A percentile compares a stretch with the other conserved stretches of the same genome.
phyloP scores from a whole-genome alignment of 2,888 invertebrate genomes.

The Operophtera brumata region DNA sequence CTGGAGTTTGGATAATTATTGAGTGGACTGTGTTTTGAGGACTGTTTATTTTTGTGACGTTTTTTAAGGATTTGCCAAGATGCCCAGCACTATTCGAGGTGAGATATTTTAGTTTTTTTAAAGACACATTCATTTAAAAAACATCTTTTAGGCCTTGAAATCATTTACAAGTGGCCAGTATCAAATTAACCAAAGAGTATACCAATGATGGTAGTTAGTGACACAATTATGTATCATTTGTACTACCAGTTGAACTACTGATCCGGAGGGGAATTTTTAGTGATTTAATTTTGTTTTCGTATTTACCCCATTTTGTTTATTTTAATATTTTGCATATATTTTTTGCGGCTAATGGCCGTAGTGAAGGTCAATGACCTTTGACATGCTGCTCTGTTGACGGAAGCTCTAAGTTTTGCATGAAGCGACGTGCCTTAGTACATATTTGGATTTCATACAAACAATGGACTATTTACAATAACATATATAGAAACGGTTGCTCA shows the following conservation, averaged over 20 bases:
- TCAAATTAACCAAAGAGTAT: no score
- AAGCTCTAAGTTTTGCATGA: constrained; percentile 34
- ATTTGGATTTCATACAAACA: constrained; percentile 46
- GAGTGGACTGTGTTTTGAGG: constrained; percentile 44
- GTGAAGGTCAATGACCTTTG: constrained; percentile 54
- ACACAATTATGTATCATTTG: no score
- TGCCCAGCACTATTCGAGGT: constrained; percentile 80
- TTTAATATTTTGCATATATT: neutral
- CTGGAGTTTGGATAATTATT: constrained; percentile 57
- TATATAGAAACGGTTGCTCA: neutral
- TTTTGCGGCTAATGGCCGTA: neutral
- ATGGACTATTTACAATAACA: neutral
- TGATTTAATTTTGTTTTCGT: no score
- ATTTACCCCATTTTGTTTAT: neutral
- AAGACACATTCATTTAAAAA: no score
- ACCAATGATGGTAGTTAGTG: no score
- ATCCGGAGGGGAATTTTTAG: no score
- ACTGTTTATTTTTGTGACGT: constrained; percentile 43
- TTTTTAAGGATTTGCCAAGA: constrained; percentile 62
- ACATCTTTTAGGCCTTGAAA: no score
- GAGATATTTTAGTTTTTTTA: constrained; percentile 49
- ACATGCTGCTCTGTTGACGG: constrained; percentile 54
- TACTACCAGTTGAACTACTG: no score
- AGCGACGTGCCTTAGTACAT: no score
- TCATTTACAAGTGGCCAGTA: no score